These are phyloP conservation scores for Hycleus cichorii DNA, from an alignment of 1,140 invertebrate genomes.

Conservation along the genomic window DNA sequence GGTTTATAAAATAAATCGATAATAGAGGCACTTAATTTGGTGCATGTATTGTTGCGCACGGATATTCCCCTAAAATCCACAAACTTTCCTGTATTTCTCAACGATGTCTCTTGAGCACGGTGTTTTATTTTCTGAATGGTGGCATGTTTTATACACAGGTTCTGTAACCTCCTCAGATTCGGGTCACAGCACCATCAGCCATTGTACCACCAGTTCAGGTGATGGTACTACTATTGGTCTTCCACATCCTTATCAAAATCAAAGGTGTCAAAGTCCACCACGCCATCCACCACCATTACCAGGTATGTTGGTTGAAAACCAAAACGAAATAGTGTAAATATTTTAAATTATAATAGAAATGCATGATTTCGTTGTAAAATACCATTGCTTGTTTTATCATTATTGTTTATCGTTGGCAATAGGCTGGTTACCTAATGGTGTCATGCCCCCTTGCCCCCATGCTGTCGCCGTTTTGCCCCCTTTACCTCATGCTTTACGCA, in stretches of 20 bases:
- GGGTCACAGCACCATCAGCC: slow-evolving; percentile 40
- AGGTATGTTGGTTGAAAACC: slow-evolving; percentile 31
- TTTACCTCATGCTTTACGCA: slow-evolving; percentile 45
- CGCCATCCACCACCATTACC: slow-evolving; percentile 34
- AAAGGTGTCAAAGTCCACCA: slow-evolving; percentile 36
- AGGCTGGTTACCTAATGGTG: slow-evolving; percentile 39
- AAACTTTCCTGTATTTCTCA: not conserved
- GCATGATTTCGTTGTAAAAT: slow-evolving; percentile 9
- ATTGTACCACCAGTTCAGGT: slow-evolving; percentile 32
- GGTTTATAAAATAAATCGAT: not conserved
- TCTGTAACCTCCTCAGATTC: slow-evolving; percentile 40
- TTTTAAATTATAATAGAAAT: not conserved
- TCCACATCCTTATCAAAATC: slow-evolving; percentile 28
- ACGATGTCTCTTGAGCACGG: slow-evolving; percentile 17
- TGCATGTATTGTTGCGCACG: not conserved
- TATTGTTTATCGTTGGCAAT: slow-evolving; percentile 33
- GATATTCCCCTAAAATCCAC: too few relatives aligned
- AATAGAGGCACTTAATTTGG: not conserved
- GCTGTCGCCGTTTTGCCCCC: slow-evolving; percentile 59
- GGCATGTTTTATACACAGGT: slow-evolving; percentile 32
- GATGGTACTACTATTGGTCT: slow-evolving; percentile 23
- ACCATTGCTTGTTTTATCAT: slow-evolving; percentile 31
- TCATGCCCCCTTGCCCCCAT: slow-evolving; percentile 52
- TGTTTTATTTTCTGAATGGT: slow-evolving; percentile 17
- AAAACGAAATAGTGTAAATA: too few relatives aligned